A percentile compares a stretch with the other conserved stretches of the same genome.
Evolutionary conservation across 2,113 vertebrate species (phyloP).

Genomic region (Ariopsis seemanni): DNA sequence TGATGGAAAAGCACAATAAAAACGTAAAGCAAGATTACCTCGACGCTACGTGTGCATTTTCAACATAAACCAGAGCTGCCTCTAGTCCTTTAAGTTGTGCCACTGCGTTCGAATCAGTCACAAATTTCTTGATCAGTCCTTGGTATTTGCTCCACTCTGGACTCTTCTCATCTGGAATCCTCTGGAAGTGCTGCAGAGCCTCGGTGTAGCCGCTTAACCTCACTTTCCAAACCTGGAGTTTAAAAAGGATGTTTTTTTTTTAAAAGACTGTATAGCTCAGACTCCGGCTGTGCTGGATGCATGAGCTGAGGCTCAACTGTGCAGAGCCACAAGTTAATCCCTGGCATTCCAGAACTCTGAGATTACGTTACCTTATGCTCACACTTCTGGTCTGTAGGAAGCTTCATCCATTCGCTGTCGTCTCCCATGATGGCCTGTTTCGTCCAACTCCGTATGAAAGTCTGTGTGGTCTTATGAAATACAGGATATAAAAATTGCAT

Average conservation of each 20-base stretch:
- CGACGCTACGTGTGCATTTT: slow-evolving; percentile 90
- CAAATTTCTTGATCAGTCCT: slow-evolving; percentile 93
- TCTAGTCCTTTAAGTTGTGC: slow-evolving; percentile 96
- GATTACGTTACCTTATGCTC: slow-evolving; percentile 89
- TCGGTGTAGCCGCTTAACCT: slow-evolving; percentile 95
- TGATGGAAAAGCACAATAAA: background rate
- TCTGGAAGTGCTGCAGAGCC: slow-evolving; percentile 91
- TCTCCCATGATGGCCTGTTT: slow-evolving; percentile 85
- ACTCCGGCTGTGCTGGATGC: background rate
- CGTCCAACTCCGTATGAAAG: background rate
- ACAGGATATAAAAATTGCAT: too few relatives aligned
- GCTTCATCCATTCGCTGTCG: slow-evolving; percentile 96
- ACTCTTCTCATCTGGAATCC: slow-evolving; percentile 93
- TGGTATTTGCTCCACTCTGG: slow-evolving; percentile 96
- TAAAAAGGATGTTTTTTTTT: background rate
- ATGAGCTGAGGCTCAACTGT: background rate
- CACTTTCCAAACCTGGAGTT: slow-evolving; percentile 91
- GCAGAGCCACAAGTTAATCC: background rate
- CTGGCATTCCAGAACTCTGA: background rate
- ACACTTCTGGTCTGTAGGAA: slow-evolving; percentile 96
- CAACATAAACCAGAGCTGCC: slow-evolving; percentile 85
- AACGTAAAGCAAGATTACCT: slow-evolving; percentile 73
- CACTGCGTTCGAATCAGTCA: slow-evolving; percentile 94
- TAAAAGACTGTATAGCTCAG: background rate
- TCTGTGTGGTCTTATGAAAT: background rate